These are phyloP conservation scores for Crotalus helleri DNA, from an alignment of 2,113 vertebrate species.

Conservation along the genomic window DNA sequence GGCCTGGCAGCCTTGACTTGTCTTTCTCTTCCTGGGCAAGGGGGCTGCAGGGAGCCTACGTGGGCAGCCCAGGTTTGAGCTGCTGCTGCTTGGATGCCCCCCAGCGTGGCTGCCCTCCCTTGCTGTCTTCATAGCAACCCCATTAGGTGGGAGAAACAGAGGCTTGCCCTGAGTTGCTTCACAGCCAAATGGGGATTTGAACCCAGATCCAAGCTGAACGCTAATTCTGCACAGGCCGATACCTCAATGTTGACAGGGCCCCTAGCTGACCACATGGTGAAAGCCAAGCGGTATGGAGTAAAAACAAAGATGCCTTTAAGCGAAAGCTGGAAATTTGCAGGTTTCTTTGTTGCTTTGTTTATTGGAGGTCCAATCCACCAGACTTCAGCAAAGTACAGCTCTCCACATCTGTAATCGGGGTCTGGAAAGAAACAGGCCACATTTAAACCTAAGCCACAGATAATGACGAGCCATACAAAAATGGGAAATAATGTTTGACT, in stretches of 20 bases:
- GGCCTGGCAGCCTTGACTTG: not conserved
- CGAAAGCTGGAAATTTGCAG: no score
- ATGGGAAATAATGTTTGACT: not conserved
- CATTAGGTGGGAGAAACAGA: not conserved
- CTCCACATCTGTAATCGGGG: not conserved
- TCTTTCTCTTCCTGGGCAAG: not conserved
- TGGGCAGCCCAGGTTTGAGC: not conserved
- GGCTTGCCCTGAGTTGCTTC: not conserved
- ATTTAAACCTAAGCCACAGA: not conserved
- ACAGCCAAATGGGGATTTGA: not conserved
- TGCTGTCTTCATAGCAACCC: not conserved
- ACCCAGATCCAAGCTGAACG: not conserved
- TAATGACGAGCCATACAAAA: not conserved
- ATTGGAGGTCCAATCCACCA: not conserved
- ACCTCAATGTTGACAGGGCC: no score
- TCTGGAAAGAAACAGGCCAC: not conserved
- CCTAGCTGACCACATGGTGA: no score
- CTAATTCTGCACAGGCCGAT: not conserved
- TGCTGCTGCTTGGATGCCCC: not conserved
- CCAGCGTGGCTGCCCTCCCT: not conserved
- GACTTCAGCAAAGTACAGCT: not conserved
- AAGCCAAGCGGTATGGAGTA: no score
- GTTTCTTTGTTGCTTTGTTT: no score
- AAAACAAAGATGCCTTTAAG: no score
- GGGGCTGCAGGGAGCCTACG: accelerated